phyloP scores from a whole-genome alignment of 2,113 vertebrate genomes.

The Gymnocephalus cernua region DNA sequence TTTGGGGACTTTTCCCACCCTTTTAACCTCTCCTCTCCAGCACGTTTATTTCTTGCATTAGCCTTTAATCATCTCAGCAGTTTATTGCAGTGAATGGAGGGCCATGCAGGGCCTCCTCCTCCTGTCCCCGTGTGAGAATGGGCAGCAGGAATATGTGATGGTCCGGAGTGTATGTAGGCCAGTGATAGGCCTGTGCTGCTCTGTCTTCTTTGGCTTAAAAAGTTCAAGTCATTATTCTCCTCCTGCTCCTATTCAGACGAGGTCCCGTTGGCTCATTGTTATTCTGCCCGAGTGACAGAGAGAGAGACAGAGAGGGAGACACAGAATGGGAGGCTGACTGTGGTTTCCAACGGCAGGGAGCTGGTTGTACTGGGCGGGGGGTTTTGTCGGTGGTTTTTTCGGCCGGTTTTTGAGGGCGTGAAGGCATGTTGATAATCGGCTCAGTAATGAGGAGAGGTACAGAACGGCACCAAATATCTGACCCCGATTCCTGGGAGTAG shows the following conservation, averaged over 20 bases:
- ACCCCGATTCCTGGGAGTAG: conserved; percentile 73
- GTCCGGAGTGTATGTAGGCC: conserved; percentile 68
- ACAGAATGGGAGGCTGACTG: conserved; percentile 45
- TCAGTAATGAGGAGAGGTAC: conserved; percentile 81
- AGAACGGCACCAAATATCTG: conserved; percentile 79
- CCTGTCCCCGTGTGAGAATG: conserved; percentile 53
- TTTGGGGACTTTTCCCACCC: not conserved
- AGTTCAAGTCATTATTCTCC: conserved; percentile 84
- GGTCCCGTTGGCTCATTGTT: conserved; percentile 86
- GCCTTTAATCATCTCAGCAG: conserved; percentile 37
- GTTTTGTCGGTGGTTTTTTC: conserved; percentile 23
- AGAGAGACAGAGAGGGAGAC: conserved; percentile 66
- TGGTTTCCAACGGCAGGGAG: conserved; percentile 54
- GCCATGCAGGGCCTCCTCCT: conserved; percentile 52
- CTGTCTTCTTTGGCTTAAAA: conserved; percentile 74
- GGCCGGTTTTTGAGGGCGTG: conserved; percentile 40
- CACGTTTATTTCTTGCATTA: conserved; percentile 13
- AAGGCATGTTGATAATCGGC: conserved; percentile 77
- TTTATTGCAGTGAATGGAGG: conserved; percentile 55
- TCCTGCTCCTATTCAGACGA: conserved; percentile 77
- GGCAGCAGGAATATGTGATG: conserved; percentile 69
- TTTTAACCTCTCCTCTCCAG: conserved; percentile 12
- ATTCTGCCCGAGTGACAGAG: conserved; percentile 84
- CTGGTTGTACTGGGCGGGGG: conserved; percentile 39
- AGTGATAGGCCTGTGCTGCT: conserved; percentile 62